phyloP scores from a whole-genome alignment of 2,113 vertebrate species.

The Tursiops truncatus region DNA sequence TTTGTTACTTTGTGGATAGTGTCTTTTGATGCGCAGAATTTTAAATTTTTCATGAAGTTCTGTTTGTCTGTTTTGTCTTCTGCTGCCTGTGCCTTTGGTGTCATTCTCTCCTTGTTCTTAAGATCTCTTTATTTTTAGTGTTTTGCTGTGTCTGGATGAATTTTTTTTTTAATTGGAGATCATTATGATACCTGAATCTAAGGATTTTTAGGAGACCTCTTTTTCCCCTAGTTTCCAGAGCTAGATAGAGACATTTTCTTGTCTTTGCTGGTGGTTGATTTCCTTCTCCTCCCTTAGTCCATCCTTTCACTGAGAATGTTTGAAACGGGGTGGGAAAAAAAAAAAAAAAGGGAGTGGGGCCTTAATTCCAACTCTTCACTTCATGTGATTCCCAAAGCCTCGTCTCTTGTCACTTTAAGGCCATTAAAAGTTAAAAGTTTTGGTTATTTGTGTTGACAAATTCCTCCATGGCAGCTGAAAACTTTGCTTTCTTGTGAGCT shows the following conservation, averaged over 20 bases:
- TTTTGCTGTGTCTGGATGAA: background rate
- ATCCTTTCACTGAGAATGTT: background rate
- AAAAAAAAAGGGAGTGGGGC: background rate
- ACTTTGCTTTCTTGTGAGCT: background rate
- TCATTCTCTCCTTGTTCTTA: background rate
- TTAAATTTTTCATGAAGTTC: background rate
- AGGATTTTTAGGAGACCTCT: background rate
- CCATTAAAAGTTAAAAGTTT: background rate
- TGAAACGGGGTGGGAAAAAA: background rate
- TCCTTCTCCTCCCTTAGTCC: too few species aligned
- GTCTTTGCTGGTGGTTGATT: background rate
- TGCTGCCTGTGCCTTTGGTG: background rate
- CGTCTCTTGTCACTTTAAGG: background rate
- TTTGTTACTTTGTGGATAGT: background rate
- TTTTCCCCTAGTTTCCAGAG: background rate
- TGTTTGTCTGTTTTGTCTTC: background rate
- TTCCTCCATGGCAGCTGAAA: background rate
- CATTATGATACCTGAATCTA: background rate
- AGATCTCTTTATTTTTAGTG: slow-evolving; percentile 23
- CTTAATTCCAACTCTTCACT: background rate
- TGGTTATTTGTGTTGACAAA: background rate
- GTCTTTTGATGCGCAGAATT: background rate
- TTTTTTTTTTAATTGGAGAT: background rate
- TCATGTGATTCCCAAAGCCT: background rate
- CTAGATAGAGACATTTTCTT: background rate